These are phyloP conservation scores for Cyphomyrmex costatus DNA, from an alignment of 1,140 invertebrate species.

Conservation along the genomic window DNA sequence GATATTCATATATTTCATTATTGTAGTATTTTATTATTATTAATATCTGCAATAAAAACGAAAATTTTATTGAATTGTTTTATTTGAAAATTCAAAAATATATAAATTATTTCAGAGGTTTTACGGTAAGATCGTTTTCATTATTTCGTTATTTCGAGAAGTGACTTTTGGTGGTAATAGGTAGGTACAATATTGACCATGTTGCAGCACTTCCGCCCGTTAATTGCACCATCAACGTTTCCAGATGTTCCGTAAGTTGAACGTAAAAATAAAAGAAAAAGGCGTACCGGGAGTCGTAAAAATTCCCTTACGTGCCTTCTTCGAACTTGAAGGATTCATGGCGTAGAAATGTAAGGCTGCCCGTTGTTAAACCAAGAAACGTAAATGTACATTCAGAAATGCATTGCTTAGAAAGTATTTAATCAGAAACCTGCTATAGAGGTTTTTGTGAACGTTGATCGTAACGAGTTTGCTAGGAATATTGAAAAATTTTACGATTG, in stretches of 20 bases:
- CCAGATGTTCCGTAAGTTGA: conserved; percentile 47
- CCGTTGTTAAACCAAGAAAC: conserved; percentile 20
- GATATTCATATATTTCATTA: background rate
- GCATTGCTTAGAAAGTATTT: conserved; percentile 41
- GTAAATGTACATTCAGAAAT: conserved; percentile 44
- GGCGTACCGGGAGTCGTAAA: conserved; percentile 40
- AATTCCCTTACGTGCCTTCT: conserved; percentile 60
- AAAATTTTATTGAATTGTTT: background rate
- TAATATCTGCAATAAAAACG: background rate
- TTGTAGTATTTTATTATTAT: background rate
- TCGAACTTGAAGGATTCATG: conserved; percentile 56
- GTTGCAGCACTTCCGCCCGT: conserved; percentile 64
- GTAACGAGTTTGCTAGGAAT: conserved; percentile 17
- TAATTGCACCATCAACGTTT: conserved; percentile 66
- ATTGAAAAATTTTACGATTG: background rate
- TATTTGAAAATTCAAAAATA: background rate
- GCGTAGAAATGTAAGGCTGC: background rate
- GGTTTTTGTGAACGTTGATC: conserved; percentile 11
- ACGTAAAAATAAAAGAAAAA: conserved; percentile 64
- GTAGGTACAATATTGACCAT: conserved; percentile 40
- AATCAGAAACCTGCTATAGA: conserved; percentile 57
- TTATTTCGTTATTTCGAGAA: conserved; percentile 42
- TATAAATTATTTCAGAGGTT: conserved; percentile 3
- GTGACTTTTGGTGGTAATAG: conserved; percentile 3
- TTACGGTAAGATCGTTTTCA: conserved; percentile 13